Conservation (phyloP, 2,113 vertebrate genomes). For the Nycticebus coucang region DNA sequence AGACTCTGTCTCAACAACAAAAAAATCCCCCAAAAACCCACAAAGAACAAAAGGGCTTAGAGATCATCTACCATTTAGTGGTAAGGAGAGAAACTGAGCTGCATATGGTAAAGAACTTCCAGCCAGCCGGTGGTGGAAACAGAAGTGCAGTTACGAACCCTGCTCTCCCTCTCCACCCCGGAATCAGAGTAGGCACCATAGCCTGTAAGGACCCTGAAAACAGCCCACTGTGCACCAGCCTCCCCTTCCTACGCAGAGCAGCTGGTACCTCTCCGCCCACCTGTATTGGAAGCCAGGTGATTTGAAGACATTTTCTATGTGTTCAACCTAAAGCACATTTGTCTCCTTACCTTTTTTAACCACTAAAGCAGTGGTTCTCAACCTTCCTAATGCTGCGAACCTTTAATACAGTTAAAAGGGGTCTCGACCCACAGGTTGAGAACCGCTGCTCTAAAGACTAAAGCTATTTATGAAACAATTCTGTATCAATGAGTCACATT, state of each 20-base stretch:
- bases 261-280: neutral
- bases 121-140: neutral
- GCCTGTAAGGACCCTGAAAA: rapidly evolving
- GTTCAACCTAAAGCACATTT: neutral
- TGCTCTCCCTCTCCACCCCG: neutral
- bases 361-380: neutral
- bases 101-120: neutral
- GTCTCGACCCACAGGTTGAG: too few relatives aligned
- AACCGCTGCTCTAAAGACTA: neutral
- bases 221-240: too few relatives aligned
- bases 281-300: neutral
- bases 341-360: neutral
- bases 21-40: too few relatives aligned
- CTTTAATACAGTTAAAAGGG: too few relatives aligned
- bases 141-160: neutral
- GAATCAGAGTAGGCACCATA: too few relatives aligned
- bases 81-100: neutral
- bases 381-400: too few relatives aligned
- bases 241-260: neutral
- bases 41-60: neutral
- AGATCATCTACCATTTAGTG: neutral
- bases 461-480: neutral
- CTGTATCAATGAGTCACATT: neutral
- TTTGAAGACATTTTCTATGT: neutral
- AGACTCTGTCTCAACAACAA: too few relatives aligned